These are phyloP conservation scores for Heloderma charlesbogerti DNA, from an alignment of 2,113 vertebrate genomes.

Conservation along the genomic window DNA sequence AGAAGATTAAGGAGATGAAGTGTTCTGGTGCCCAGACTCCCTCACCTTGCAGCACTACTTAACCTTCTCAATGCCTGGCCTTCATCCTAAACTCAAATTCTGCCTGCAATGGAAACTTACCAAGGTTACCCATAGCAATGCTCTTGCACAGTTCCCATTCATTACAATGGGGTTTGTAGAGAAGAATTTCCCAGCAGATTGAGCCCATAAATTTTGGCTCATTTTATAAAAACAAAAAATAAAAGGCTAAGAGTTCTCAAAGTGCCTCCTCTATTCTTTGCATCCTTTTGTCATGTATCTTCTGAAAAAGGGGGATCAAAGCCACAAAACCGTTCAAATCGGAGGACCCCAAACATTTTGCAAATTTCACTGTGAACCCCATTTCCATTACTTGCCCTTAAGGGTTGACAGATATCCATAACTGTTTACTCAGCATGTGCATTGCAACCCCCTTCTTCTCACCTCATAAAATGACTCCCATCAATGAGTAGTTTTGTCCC, in stretches of 20 bases:
- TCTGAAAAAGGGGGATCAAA: neutral
- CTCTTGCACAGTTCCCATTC: neutral
- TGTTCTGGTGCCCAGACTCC: neutral
- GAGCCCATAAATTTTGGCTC: neutral
- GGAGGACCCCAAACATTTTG: neutral
- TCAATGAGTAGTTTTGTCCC: conserved; percentile 59
- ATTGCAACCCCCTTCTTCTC: neutral
- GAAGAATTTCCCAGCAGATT: neutral
- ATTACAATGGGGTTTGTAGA: neutral
- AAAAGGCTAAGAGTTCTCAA: neutral
- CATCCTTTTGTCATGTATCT: neutral
- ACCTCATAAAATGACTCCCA: conserved; percentile 65
- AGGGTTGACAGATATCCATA: too few species aligned
- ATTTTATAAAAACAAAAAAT: neutral
- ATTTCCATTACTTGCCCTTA: neutral
- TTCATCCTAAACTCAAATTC: neutral
- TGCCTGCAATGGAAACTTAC: neutral
- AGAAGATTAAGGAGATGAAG: conserved; percentile 5
- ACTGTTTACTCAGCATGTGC: neutral
- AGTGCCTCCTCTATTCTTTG: neutral
- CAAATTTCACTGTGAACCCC: neutral
- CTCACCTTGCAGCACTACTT: neutral
- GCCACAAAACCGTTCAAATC: neutral
- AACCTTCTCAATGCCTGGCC: neutral
- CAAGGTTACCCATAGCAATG: neutral